Conservation (phyloP, 2,797 vertebrate species). For the Argya squamiceps region DNA sequence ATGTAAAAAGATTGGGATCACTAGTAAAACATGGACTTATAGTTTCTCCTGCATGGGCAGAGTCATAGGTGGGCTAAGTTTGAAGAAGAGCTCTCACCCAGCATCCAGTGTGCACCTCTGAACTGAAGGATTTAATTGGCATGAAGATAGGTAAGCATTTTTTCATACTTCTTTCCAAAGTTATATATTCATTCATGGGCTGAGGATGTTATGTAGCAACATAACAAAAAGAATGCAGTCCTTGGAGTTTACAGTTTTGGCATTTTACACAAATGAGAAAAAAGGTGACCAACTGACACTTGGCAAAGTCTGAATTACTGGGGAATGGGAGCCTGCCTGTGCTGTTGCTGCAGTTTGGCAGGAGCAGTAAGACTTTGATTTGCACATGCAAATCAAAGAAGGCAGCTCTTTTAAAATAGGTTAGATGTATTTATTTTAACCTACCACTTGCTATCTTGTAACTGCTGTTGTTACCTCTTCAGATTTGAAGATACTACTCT, state of each 20-base stretch:
- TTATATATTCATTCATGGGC: neutral
- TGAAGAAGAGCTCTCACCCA: neutral
- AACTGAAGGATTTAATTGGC: neutral
- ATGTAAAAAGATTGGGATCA: neutral
- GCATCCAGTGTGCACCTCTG: neutral
- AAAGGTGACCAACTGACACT: neutral
- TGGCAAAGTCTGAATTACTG: neutral
- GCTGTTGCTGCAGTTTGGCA: slow-evolving; percentile 13
- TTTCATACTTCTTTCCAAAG: neutral
- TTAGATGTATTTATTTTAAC: neutral
- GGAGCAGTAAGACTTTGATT: neutral
- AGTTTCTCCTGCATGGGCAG: neutral
- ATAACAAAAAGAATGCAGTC: neutral
- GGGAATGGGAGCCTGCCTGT: neutral
- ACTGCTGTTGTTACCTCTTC: neutral
- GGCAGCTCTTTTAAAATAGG: neutral
- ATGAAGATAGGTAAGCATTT: neutral
- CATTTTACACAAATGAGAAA: neutral
- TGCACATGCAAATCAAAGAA: neutral
- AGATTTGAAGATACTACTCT: neutral
- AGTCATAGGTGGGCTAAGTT: neutral
- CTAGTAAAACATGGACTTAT: neutral
- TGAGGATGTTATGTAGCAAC: neutral
- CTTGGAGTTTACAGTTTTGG: neutral
- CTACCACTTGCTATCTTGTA: neutral